Evolutionary conservation across 2,888 invertebrate genomes (phyloP), one percentile per base, ranked within the genome.

Genomic region (Polia nebulosa): DNA sequence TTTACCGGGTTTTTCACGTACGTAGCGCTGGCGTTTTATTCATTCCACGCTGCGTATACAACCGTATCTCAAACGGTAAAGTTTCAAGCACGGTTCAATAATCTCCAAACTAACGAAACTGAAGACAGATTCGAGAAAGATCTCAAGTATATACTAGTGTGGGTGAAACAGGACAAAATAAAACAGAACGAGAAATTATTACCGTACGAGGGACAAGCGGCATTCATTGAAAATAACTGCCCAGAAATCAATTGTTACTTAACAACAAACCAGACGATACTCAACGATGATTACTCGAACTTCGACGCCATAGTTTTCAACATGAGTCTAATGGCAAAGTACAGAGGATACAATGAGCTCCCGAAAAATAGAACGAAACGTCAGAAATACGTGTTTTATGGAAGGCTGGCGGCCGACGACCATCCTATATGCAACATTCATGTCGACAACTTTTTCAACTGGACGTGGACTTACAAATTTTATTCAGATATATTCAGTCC

Each of bases 391-490:
- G 81, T 96, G 7, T 94, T 95, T 67, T 88, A 89, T 45, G 90
- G 92, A 13, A 90, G 87, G 79, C 74, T 85, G 45, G 84, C 95
- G 0, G 82, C 94, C 0, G 84, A 88, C 7, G 76, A 86, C 3
- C 65, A 81, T 41, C 93, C 94, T 0, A 79, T 93, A 29, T 95
- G 95, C 74, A 86, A 89, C 36, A 7, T 84, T 0, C 76, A 76
- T 11, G 83, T 89, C 2, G 91, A 95, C 47, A 80, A 88, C 29
- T 95, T 86, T 64, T 95, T 95, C 67, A 95, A 96, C 69, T 95
- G 93, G 92, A 95, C 95, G 1, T 95, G 95, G 94, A 89, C 92
- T 2, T 96, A 95, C 56, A 95, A 92, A 85, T 78, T 93, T 1
- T 85, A 88, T 75, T 94, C 95, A 0, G 94, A 96, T 71, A 91